Evolutionary conservation across 2,113 vertebrate species (phyloP).

Genomic region (Cariama cristata): DNA sequence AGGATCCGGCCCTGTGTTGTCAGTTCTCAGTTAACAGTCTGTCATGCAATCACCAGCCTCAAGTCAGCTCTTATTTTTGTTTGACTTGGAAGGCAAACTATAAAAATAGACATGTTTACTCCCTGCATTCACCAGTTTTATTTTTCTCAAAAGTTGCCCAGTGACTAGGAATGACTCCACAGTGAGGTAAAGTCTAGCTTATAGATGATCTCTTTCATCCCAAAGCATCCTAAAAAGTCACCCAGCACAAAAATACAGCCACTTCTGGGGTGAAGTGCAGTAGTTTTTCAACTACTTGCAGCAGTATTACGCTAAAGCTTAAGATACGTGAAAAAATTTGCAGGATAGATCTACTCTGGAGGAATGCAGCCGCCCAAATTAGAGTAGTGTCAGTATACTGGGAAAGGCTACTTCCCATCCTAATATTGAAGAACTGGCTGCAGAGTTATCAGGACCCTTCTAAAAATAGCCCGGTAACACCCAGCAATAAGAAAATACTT

Average conservation of each 20-base stretch:
- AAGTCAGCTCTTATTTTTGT: slow-evolving; percentile 55
- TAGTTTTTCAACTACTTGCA: not conserved
- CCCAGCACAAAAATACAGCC: not conserved
- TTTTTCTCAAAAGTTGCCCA: not conserved
- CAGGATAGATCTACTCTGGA: not conserved
- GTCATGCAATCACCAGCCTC: not conserved
- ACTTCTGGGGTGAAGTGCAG: not conserved
- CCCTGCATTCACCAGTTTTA: not conserved
- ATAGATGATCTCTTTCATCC: not conserved
- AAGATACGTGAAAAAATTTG: not conserved
- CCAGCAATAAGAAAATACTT: not conserved
- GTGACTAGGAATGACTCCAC: not conserved
- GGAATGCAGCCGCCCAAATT: not conserved
- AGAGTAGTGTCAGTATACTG: too few relatives aligned
- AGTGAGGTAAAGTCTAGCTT: not conserved
- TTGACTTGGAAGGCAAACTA: slow-evolving; percentile 20
- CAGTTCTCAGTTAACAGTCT: slow-evolving; percentile 11
- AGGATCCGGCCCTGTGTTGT: not conserved
- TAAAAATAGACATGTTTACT: slow-evolving; percentile 46
- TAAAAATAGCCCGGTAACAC: not conserved
- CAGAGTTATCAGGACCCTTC: not conserved
- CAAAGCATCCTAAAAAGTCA: not conserved
- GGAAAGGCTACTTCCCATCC: not conserved
- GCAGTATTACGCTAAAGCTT: not conserved
- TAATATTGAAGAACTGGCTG: not conserved